Evolutionary conservation across 2,113 vertebrate species (phyloP).

Genomic region (human (Homo sapiens)): GRCh38 chr6:115931001-115931500

Average conservation of each 20-base stretch:
- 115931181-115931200: not conserved
- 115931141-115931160: not conserved
- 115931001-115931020: not conserved
- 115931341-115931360: not conserved
- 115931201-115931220: not conserved
- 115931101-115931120: not conserved
- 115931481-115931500: not conserved
- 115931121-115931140: not conserved
- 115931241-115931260: not conserved
- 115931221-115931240: constrained; percentile 6
- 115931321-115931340: constrained; percentile 7
- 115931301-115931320: not conserved
- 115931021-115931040: not conserved
- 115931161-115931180: not conserved
- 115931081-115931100: not conserved
- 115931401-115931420: not conserved
- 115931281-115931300: not conserved
- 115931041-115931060: not conserved
- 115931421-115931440: not conserved
- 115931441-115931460: not conserved
- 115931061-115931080: not conserved
- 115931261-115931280: not conserved
- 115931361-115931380: not conserved
- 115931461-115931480: not conserved
- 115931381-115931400: not conserved